These are phyloP conservation scores for Athene noctua DNA, from an alignment of 2,113 vertebrate genomes.

Conservation along the genomic window DNA sequence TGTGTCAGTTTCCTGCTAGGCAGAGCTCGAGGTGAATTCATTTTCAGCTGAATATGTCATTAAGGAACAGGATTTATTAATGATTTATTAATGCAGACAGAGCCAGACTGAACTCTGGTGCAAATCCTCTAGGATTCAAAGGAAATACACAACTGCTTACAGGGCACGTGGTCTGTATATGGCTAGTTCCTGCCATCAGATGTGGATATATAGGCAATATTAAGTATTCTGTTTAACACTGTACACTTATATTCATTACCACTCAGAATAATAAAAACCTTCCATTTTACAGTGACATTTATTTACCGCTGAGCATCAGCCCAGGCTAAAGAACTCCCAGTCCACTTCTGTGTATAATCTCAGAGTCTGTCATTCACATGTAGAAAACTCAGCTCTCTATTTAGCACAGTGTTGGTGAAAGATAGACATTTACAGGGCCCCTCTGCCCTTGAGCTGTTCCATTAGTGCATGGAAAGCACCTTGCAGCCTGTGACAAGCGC, in stretches of 20 bases:
- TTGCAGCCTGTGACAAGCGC: conserved; percentile 99
- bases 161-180: not conserved
- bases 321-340: conserved; percentile 52
- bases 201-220: conserved; percentile 71
- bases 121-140: conserved; percentile 11
- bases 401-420: conserved; percentile 78
- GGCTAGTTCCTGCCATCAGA: conserved; percentile 52
- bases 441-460: conserved; percentile 99
- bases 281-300: conserved; percentile 64
- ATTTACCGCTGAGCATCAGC: conserved; percentile 45
- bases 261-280: conserved; percentile 70
- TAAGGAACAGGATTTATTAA: conserved; percentile 76
- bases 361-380: conserved; percentile 77
- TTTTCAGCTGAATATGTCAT: conserved; percentile 71
- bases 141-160: not conserved
- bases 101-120: conserved; percentile 9
- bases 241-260: conserved; percentile 75
- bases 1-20: conserved; percentile 38
- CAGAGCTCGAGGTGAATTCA: conserved; percentile 50
- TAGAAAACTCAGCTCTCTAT: conserved; percentile 79
- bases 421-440: conserved; percentile 85
- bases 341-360: conserved; percentile 70
- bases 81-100: conserved; percentile 61
- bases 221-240: conserved; percentile 69
- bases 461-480: conserved; percentile 99